Evolutionary conservation across 2,797 vertebrate genomes (phyloP), one percentile per base, ranked within the genome.

Genomic region (Sebastes steindachneri): DNA sequence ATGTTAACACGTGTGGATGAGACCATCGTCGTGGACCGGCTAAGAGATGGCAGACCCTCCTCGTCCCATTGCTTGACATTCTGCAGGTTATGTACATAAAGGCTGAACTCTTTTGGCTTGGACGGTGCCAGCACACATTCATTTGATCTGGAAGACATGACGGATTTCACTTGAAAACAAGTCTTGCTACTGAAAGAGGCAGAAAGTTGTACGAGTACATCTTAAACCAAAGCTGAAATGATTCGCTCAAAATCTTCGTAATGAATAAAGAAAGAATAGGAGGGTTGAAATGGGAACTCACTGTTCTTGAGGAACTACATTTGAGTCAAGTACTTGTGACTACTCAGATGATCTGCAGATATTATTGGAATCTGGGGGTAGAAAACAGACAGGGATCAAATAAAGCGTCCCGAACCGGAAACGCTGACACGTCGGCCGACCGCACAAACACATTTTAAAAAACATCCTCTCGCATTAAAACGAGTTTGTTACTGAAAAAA

Each of bases 261-360:
- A 71, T 53, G 59, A 80, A 74, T 2, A 79, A 25, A 79, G 53
- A 41, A 15, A 68, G 23, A 68, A 81, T 81, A 51, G 33, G 75
- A 65, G 33, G 45, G 82, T 51, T 80, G 57, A 80, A 88, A 92
- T 62, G 60, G 77, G 88, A 90, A 96, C 98, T 99, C 96, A 99
- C 98, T 97, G 97, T 97, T 97, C 94, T 96, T 91, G 94, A 96
- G 96, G 95, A 96, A 97, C 97, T 99, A 99, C 98, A 99, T 99
- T 96, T 99, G 98, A 96, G 98, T 99, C 96, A 99, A 97, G 95
- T 99, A 99, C 96, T 99, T 99, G 98, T 99, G 98, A 97, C 97
- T 99, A 99, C 97, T 99, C 98, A 99, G 98, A 98, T 99, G 98
- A 97, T 99, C 98, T 96, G 98, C 97, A 97, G 98, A 99, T 98